Base-by-base conservation (phyloP, 1,140 invertebrate genomes). In the Drosophila ambigua region DNA sequence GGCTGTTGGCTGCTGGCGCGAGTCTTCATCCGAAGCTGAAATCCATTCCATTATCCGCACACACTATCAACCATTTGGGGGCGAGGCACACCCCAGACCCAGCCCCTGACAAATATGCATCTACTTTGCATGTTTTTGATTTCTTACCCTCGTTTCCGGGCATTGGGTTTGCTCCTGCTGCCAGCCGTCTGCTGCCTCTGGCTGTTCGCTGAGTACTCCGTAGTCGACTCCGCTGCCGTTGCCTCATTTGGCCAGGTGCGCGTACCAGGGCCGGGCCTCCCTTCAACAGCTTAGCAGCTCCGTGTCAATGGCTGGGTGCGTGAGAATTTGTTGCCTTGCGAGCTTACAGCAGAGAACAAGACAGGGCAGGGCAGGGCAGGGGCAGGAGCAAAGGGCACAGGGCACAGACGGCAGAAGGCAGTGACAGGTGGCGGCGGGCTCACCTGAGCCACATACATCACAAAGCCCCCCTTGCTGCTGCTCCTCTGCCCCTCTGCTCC, bases 251-350 rank as follows among this genome's bases (percentile, higher is more conserved):
- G 64, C 45, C 51, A 73, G 45, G 51, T 49, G 50, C 41, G 48
- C 49, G 59, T 68, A 69, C 77, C 60, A 77, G 79, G 48, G 77
- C 49, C 51, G 79, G 48, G 77, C 49, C 51, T 61, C 46, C 73
- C 61, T 60, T 58, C 50, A 65, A 61, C 77, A 88, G 78, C 79
- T 88, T 88, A 87, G 83, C 78, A 62, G 82, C 49, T 0, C 78
- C 83, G 83, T 87, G 82, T 87, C 82, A 87, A 82, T 87, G 71
- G 79, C 60, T 75, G 39, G 57, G 82, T 81, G 82, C 82, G 82
- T 87, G 82, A 73, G 79, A 88, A 87, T 87, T 79, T 88, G 75
- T 82, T 82, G 60, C 78, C 65, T 52, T 55, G 31, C 52, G 53
- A 69, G 82, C 83, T 88, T 87, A 85, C 20, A 39, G 49, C 35